These are phyloP conservation scores for Vulpes lagopus DNA, from an alignment of 2,113 vertebrate species.

Conservation along the genomic window DNA sequence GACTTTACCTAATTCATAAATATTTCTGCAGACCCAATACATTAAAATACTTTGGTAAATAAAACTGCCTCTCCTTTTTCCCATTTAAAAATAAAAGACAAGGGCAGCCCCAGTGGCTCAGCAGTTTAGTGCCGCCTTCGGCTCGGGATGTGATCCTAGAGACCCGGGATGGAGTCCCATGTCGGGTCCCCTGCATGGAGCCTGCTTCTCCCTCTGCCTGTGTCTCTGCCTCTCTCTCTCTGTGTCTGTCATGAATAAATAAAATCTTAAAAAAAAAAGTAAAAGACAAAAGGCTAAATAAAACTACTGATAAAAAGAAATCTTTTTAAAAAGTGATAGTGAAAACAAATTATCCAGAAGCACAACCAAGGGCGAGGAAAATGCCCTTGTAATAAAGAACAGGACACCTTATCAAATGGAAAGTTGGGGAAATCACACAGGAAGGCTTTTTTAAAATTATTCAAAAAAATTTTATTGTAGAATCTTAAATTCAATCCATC, in stretches of 20 bases:
- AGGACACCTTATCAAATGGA: not conserved
- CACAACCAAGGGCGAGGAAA: not conserved
- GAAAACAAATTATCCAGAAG: not conserved
- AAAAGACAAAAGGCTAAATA: conserved; percentile 7
- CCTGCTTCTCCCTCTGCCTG: too few relatives aligned
- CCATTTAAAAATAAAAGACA: conserved; percentile 15
- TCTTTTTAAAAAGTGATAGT: not conserved
- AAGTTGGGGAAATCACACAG: not conserved
- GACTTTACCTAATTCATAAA: not conserved
- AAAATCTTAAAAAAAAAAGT: not conserved
- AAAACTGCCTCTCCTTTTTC: not conserved
- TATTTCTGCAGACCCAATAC: not conserved
- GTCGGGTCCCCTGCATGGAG: too few relatives aligned
- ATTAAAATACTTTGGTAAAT: not conserved
- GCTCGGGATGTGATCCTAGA: too few relatives aligned
- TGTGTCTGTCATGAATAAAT: too few relatives aligned
- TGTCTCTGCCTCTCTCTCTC: too few relatives aligned
- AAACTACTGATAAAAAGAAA: not conserved
- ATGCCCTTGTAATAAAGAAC: not conserved
- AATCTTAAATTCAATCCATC: not conserved
- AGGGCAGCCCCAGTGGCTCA: not conserved
- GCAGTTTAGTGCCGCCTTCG: too few relatives aligned
- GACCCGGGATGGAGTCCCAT: too few relatives aligned
- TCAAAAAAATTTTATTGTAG: not conserved
- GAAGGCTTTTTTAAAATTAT: not conserved